Evolutionary conservation across 1,140 invertebrate species (phyloP).

Genomic region (Phortica variegata): DNA sequence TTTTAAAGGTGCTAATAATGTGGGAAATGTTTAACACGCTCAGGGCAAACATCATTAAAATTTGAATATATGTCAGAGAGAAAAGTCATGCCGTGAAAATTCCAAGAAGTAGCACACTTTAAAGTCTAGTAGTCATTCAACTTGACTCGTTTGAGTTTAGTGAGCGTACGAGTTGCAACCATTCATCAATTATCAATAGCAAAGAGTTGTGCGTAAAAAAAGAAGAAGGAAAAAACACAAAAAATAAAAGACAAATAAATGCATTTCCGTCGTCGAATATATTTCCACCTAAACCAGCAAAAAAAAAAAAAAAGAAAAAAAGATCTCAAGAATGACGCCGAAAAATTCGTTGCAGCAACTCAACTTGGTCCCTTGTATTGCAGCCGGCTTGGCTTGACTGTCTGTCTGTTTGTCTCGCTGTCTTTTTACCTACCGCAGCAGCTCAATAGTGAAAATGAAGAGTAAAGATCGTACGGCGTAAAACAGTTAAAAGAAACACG

Average conservation of each 20-base stretch:
- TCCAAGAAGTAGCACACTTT: constrained; percentile 51
- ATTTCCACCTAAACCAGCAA: constrained; percentile 49
- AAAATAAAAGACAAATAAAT: constrained; percentile 36
- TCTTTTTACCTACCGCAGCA: constrained; percentile 22
- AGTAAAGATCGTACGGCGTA: constrained; percentile 10
- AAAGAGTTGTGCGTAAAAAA: constrained; percentile 8
- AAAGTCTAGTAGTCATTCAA: constrained; percentile 36
- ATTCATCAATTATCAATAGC: constrained; percentile 36
- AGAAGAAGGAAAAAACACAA: constrained; percentile 2
- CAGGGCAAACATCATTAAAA: constrained; percentile 56
- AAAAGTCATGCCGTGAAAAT: constrained; percentile 46
- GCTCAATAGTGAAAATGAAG: background rate
- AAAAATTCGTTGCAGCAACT: constrained; percentile 24
- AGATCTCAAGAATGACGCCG: constrained; percentile 3
- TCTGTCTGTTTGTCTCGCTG: background rate
- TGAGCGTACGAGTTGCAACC: constrained; percentile 42
- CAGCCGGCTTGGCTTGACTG: constrained; percentile 18
- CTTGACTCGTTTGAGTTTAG: constrained; percentile 10
- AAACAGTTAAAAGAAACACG: constrained; percentile 49
- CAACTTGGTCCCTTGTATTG: constrained; percentile 28
- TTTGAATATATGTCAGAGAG: constrained; percentile 45
- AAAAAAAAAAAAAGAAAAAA: background rate
- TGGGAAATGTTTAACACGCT: constrained; percentile 56
- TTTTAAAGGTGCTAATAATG: constrained; percentile 56
- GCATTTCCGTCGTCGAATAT: constrained; percentile 51